Percentiles rank a stretch among this genome's conserved stretches.
These are phyloP conservation scores for Cheilosia soror DNA, from an alignment of 2,888 invertebrate species.

Conservation along the genomic window DNA sequence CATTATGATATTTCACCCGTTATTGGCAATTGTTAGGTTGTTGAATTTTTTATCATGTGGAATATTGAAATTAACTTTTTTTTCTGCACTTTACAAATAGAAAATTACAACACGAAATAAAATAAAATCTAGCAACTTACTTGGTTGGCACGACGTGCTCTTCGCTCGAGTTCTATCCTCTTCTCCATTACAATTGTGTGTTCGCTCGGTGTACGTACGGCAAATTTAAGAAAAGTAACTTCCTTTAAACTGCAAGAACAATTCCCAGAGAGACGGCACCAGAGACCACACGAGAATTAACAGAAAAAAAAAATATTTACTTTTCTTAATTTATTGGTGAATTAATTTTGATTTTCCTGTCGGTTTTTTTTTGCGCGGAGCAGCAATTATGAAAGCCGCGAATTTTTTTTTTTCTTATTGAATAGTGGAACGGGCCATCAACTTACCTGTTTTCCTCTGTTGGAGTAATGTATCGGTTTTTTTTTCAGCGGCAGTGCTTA, in stretches of 20 bases:
- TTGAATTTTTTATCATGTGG: neutral
- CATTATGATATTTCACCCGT: conserved; percentile 38
- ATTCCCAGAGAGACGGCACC: conserved; percentile 46
- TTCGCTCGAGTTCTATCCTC: conserved; percentile 96
- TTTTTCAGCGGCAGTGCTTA: conserved; percentile 1
- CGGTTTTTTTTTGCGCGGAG: conserved; percentile 66
- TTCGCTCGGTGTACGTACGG: conserved; percentile 28
- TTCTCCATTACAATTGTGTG: conserved; percentile 90
- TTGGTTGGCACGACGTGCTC: conserved; percentile 95
- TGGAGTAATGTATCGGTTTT: conserved; percentile 67
- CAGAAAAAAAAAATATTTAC: conserved; percentile 29
- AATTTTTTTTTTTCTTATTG: conserved; percentile 62
- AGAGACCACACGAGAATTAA: conserved; percentile 43
- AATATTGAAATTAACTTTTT: neutral
- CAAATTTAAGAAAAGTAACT: conserved; percentile 62
- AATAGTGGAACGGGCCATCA: conserved; percentile 63
- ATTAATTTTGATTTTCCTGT: conserved; percentile 55
- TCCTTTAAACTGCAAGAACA: conserved; percentile 32
- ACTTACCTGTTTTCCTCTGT: conserved; percentile 66
- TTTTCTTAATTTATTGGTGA: conserved; percentile 49
- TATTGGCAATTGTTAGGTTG: conserved; percentile 35
- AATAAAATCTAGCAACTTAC: conserved; percentile 86
- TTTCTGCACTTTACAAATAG: neutral
- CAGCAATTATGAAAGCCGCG: conserved; percentile 74
- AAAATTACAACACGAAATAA: conserved; percentile 2